Conservation (phyloP, 2,113 vertebrate species). For the Forbesichthys papilliferus region DNA sequence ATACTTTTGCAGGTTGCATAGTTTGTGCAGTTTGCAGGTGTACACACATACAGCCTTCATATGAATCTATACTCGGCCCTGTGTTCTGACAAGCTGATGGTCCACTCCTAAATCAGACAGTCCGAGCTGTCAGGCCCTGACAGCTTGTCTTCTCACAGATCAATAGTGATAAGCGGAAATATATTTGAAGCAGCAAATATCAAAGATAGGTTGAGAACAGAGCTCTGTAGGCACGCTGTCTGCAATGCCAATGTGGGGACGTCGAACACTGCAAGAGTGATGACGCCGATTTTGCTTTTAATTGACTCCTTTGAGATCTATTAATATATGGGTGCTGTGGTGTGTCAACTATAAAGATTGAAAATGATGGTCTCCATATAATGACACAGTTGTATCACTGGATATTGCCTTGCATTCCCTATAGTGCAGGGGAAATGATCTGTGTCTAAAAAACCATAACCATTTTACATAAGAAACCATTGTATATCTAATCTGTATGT, state of each 20-base stretch:
- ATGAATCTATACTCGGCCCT: constrained; percentile 55
- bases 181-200: constrained; percentile 51
- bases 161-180: constrained; percentile 60
- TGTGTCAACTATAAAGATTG: background rate
- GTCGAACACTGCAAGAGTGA: background rate
- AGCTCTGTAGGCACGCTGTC: constrained; percentile 1
- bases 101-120: constrained; percentile 57
- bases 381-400: constrained; percentile 1
- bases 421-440: background rate
- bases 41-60: constrained; percentile 4
- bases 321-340: background rate
- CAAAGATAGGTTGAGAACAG: constrained; percentile 25
- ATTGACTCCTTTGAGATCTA: constrained; percentile 3
- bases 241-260: background rate
- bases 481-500: background rate
- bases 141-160: constrained; percentile 59
- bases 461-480: background rate
- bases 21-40: too few relatives aligned
- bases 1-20: too few relatives aligned
- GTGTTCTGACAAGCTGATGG: constrained; percentile 51
- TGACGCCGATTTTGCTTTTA: constrained; percentile 8
- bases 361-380: background rate
- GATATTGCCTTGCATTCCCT: background rate
- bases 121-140: constrained; percentile 44
- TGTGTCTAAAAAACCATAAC: background rate